phyloP scores from a whole-genome alignment of 2,113 vertebrate species.

The Embiotoca jacksoni region DNA sequence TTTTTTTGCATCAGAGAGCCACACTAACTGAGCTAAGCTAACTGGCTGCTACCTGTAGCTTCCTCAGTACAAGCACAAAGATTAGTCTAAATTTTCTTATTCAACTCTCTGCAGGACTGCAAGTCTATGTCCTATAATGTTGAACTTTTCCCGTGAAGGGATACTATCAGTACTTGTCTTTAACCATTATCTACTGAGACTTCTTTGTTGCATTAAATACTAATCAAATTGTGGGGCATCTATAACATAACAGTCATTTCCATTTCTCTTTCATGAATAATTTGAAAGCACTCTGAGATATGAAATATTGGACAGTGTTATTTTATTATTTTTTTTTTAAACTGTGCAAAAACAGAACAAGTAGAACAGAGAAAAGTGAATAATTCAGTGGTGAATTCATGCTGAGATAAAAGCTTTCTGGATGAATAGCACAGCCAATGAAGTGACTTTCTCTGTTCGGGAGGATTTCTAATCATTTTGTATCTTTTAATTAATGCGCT shows the following conservation, averaged over 20 bases:
- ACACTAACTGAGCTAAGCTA: not conserved
- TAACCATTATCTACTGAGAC: conserved; percentile 18
- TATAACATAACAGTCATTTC: conserved; percentile 28
- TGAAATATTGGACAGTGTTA: conserved; percentile 11
- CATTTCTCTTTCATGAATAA: conserved; percentile 43
- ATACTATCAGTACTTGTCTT: not conserved
- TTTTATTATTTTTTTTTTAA: conserved; percentile 22
- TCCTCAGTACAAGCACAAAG: not conserved
- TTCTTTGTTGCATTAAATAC: not conserved
- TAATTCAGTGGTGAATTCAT: conserved; percentile 50
- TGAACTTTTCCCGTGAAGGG: not conserved
- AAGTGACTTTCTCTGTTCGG: conserved; percentile 35
- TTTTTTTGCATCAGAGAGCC: not conserved
- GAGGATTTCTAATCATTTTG: conserved; percentile 20
- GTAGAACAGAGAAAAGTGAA: conserved; percentile 31
- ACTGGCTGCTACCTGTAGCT: not conserved
- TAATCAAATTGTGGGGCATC: not conserved
- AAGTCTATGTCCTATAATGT: not conserved
- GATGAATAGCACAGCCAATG: conserved; percentile 23
- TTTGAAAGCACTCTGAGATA: conserved; percentile 35
- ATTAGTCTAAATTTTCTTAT: not conserved
- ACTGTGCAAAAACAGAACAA: conserved; percentile 12
- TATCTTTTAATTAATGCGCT: conserved; percentile 53
- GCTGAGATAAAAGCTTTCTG: conserved; percentile 50
- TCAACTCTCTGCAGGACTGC: not conserved